Base-by-base conservation (phyloP, 53 echinoderm and acorn worm genomes). In the Holothuria leucospilota region DNA sequence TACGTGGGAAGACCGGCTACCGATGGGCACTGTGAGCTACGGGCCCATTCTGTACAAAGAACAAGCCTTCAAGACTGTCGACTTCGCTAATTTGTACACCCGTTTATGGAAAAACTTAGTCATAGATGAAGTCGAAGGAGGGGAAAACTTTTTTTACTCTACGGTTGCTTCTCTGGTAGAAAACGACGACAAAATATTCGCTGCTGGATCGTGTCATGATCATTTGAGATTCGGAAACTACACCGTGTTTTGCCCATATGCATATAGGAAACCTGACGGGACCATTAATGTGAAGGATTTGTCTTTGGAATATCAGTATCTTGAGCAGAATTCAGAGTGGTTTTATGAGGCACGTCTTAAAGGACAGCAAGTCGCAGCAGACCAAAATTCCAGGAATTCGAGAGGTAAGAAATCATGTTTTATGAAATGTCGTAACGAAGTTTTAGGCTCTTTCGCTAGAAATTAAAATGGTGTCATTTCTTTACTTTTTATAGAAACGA, bases 191-290 rank as follows among this genome's bases (percentile, higher is more conserved):
- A 85, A 93, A 11, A 92, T 98, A 29, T 98, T 98, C 82, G 98
- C 98, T 7, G 91, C 92, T 70, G 98, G 98, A 29, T 95, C 95
- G 77, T 98, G 98, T 84, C 93, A 98, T 56, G 98, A 94, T 62
- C 60, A 86, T 72, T 71, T 78, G 59, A 70, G 91, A 73, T 98
- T 95, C 75, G 39, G 71, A 39, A 88, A 95, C 86, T 95, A 93
- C 67, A 86, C 70, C 51, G 83, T 88, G 21, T 98, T 93, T 64
- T 98, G 98, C 39, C 98, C 98, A 62, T 98, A 90, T 62, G 98
- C 98, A 20, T 94, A 98, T 78, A 61, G 98, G 20, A 77, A 86
- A 53, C 91, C 90, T 14, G 62, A 93, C 67, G 91, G 93, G 14
- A 77, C 82, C 13, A 95, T 95, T n/a, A 88, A 88, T 25, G 98